These are phyloP conservation scores for Alligator sinensis DNA, from an alignment of 2,113 vertebrate species.

Conservation along the genomic window DNA sequence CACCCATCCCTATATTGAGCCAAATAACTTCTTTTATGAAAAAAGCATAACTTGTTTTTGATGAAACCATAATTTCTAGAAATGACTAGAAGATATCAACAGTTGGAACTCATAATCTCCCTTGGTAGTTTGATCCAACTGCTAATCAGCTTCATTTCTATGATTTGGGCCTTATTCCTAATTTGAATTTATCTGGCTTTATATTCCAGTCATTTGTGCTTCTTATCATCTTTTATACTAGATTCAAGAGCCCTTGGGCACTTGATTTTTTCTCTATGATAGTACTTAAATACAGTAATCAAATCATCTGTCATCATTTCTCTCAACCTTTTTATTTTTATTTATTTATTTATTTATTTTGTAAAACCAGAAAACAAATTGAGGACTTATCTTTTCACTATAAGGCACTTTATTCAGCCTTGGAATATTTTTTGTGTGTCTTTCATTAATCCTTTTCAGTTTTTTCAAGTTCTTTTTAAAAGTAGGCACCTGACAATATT, in stretches of 20 bases:
- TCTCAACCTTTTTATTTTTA: fast-evolving
- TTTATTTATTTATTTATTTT: background rate
- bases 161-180: background rate
- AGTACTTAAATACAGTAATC: background rate
- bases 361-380: background rate
- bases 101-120: background rate
- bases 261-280: background rate
- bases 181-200: background rate
- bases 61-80: background rate
- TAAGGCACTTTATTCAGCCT: background rate
- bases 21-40: background rate
- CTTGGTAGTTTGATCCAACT: background rate
- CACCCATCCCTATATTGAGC: background rate
- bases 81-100: background rate
- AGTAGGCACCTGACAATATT: background rate
- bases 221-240: background rate
- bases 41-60: background rate
- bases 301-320: background rate
- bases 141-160: background rate
- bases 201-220: background rate
- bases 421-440: background rate
- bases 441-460: background rate
- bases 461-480: background rate
- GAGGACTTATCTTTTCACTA: fast-evolving
- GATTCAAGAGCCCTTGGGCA: background rate